phyloP scores from a whole-genome alignment of 35 echinoderm and acorn worm species.

The Hemicentrotus pulcherrimus region DNA sequence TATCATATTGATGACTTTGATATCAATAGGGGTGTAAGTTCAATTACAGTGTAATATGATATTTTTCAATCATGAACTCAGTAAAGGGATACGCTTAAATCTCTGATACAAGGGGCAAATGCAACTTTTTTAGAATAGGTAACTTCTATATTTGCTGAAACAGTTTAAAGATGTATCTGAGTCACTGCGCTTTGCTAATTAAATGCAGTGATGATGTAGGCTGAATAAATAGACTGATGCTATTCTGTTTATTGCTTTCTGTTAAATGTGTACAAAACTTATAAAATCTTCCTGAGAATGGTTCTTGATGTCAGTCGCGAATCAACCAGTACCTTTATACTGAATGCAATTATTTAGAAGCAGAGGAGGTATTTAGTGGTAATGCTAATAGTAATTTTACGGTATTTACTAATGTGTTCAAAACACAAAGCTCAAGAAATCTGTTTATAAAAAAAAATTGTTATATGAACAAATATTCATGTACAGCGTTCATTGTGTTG shows the following conservation, averaged over 20 bases:
- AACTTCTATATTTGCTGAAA: background rate
- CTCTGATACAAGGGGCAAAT: too few relatives aligned
- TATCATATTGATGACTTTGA: slow-evolving; percentile 75
- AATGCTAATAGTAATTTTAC: too few relatives aligned
- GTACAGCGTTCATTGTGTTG: background rate
- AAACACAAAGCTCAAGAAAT: too few relatives aligned
- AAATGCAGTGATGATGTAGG: background rate
- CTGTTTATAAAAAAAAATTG: too few relatives aligned
- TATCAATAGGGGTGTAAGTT: slow-evolving; percentile 58
- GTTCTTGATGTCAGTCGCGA: background rate
- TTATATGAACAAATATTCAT: too few relatives aligned
- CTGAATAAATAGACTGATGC: background rate
- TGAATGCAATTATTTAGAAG: too few relatives aligned
- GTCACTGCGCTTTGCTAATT: background rate
- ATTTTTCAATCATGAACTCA: background rate
- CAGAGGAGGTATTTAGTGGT: too few relatives aligned
- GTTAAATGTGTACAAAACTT: background rate
- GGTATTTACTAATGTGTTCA: too few relatives aligned
- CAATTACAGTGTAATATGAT: background rate
- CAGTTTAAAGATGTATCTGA: background rate
- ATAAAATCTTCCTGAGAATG: background rate
- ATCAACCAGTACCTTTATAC: too few relatives aligned
- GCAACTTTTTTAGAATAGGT: too few relatives aligned
- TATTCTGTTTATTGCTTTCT: background rate
- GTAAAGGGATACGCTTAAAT: too few relatives aligned